Conservation (phyloP, 1,140 invertebrate species). For the Orchesella cincta region DNA sequence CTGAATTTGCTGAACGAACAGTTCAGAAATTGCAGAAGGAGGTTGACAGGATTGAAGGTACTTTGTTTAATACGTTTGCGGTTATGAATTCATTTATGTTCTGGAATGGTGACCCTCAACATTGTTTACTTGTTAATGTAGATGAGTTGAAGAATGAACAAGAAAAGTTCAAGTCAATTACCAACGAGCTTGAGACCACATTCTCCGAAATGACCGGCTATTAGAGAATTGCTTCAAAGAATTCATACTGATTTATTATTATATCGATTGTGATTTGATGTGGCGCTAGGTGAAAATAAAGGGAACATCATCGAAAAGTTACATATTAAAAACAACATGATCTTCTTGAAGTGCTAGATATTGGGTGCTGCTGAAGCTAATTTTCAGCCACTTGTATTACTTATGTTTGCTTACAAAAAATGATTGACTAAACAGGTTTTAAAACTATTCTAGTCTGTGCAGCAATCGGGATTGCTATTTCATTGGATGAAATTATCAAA, state of each 20-base stretch:
- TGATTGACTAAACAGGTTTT: no score
- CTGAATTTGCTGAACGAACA: slow-evolving; percentile 23
- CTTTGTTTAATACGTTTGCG: neutral
- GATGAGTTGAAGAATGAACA: slow-evolving; percentile 68
- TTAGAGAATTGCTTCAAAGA: slow-evolving; percentile 51
- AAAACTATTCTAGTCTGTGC: no score
- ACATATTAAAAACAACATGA: no score
- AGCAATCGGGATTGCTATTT: no score
- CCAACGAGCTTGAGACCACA: slow-evolving; percentile 66
- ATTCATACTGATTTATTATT: neutral
- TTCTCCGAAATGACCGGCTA: slow-evolving; percentile 67
- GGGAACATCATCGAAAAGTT: no score
- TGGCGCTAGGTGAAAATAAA: neutral
- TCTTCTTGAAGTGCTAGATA: no score
- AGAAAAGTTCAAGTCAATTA: slow-evolving; percentile 69
- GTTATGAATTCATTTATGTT: neutral
- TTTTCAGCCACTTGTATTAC: no score
- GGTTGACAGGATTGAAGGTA: slow-evolving; percentile 51
- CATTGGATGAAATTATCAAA: no score
- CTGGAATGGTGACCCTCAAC: no score
- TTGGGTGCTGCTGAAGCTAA: neutral
- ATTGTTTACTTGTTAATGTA: neutral
- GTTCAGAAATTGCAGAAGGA: slow-evolving; percentile 24
- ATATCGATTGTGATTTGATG: neutral
- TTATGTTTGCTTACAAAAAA: no score